These are phyloP conservation scores for Gadopsis marmoratus DNA, from an alignment of 2,797 vertebrate genomes.

Conservation along the genomic window DNA sequence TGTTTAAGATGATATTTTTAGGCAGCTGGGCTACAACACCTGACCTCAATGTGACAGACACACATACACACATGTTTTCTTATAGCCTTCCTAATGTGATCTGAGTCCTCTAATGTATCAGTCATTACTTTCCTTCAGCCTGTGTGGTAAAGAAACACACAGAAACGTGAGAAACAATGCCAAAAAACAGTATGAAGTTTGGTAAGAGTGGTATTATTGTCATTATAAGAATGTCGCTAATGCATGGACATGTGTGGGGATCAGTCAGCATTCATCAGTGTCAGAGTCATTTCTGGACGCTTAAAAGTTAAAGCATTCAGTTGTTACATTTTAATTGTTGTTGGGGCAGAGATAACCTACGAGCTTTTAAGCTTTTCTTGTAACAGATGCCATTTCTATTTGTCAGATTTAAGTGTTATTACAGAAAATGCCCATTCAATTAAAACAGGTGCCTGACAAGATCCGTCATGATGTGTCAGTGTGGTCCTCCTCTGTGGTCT, in stretches of 20 bases:
- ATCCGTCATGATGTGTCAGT: neutral
- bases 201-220: constrained; percentile 13
- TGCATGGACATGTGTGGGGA: constrained; percentile 52
- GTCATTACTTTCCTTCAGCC: constrained; percentile 43
- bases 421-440: constrained; percentile 3
- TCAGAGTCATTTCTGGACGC: constrained; percentile 58
- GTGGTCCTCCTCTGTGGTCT: constrained; percentile 6
- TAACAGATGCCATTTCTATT: constrained; percentile 20
- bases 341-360: neutral
- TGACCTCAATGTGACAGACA: constrained; percentile 63
- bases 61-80: constrained; percentile 18
- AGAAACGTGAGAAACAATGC: constrained; percentile 24
- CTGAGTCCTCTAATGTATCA: constrained; percentile 56
- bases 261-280: constrained; percentile 24
- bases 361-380: neutral
- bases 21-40: constrained; percentile 67
- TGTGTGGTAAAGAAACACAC: constrained; percentile 4
- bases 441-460: neutral
- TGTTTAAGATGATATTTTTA: constrained; percentile 84
- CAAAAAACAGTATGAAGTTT: neutral
- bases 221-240: constrained; percentile 30
- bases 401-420: constrained; percentile 4
- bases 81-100: constrained; percentile 43
- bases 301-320: constrained; percentile 26
- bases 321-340: constrained; percentile 12